Percentiles rank a stretch among this genome's conserved stretches.
Evolutionary conservation across 1,140 invertebrate species (phyloP).

Genomic region (Caenorhabditis latens): DNA sequence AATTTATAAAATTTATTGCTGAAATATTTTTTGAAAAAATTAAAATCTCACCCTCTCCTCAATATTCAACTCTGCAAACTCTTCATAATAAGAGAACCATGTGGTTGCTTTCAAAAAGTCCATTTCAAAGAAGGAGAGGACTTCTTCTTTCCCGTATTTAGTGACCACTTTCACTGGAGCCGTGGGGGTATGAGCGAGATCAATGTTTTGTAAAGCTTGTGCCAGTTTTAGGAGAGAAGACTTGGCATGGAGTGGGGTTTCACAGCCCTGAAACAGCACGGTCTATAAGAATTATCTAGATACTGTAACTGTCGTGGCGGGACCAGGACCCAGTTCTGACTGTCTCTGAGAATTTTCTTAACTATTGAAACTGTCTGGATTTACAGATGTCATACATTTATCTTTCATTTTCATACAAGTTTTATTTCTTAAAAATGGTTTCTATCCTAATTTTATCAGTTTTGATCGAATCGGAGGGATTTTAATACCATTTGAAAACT

Average conservation of each 20-base stretch:
- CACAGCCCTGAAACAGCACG: neutral
- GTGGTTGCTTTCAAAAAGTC: neutral
- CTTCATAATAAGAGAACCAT: neutral
- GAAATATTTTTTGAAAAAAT: neutral
- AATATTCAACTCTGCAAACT: neutral
- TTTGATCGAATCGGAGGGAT: too few relatives aligned
- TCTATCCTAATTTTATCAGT: too few relatives aligned
- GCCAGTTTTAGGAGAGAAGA: neutral
- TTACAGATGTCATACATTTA: too few relatives aligned
- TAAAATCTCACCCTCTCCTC: neutral
- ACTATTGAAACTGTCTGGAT: too few relatives aligned
- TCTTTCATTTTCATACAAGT: too few relatives aligned
- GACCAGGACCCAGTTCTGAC: too few relatives aligned
- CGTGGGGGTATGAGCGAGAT: neutral
- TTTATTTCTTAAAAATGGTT: too few relatives aligned
- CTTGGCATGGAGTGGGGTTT: neutral
- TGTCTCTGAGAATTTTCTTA: too few relatives aligned
- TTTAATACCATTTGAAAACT: too few relatives aligned
- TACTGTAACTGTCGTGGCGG: too few relatives aligned
- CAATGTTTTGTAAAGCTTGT: neutral
- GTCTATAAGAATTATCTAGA: too few relatives aligned
- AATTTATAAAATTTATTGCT: too few relatives aligned
- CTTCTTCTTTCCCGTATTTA: conserved; percentile 37
- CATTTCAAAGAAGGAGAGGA: neutral
- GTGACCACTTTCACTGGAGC: neutral